Evolutionary conservation across 2,797 vertebrate species (phyloP).

Genomic region (Ambastaia sidthimunki): DNA sequence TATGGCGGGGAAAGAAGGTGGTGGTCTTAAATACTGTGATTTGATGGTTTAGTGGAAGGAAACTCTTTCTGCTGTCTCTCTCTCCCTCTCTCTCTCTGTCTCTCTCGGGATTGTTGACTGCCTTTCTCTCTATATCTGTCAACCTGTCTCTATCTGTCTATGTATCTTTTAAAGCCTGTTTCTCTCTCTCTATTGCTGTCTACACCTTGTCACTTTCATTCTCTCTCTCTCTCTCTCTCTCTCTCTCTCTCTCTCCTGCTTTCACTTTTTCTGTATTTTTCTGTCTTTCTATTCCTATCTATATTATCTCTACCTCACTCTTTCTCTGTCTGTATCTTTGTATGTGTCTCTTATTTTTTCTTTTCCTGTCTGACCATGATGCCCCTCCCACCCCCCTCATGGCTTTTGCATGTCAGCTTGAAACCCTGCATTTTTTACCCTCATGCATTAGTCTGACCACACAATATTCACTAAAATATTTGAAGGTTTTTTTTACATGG

Average conservation of each 20-base stretch:
- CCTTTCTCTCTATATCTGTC: no score
- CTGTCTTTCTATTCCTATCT: conserved; percentile 62
- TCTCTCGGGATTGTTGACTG: no score
- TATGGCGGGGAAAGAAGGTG: conserved; percentile 41
- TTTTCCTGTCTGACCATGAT: conserved; percentile 43
- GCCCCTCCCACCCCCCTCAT: no score
- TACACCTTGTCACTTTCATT: background rate
- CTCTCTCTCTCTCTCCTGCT: background rate
- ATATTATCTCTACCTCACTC: conserved; percentile 57
- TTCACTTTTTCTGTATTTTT: conserved; percentile 57
- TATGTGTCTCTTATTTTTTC: conserved; percentile 75
- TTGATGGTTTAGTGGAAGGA: conserved; percentile 59
- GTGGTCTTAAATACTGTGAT: conserved; percentile 52
- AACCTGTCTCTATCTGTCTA: background rate
- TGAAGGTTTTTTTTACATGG: no score
- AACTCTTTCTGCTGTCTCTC: background rate
- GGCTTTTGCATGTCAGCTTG: background rate
- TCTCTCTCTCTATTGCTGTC: background rate
- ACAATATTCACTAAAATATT: no score
- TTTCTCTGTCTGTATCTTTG: conserved; percentile 70
- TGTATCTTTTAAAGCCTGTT: conserved; percentile 3
- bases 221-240: background rate
- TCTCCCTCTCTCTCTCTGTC: no score
- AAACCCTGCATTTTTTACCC: background rate
- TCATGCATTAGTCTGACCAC: background rate